Base-by-base conservation (phyloP, 2,888 invertebrate genomes). In the Sicus ferrugineus region DNA sequence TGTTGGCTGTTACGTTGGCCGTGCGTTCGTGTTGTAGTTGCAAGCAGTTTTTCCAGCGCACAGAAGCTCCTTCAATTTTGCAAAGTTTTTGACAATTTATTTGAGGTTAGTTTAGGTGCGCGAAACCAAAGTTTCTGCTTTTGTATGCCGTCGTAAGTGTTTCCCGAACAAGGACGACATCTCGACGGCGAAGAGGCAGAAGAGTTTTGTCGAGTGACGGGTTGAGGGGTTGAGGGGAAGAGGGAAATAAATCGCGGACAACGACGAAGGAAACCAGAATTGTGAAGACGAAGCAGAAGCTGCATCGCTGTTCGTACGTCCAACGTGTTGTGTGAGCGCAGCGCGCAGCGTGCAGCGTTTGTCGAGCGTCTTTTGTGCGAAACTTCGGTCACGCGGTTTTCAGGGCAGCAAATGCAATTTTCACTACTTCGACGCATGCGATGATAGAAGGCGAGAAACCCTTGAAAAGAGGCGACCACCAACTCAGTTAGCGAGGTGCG, bases 31-130 rank as follows among this genome's bases (percentile, higher is more conserved):
- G 19, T 21, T 14, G 3, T 28, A 26, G 26, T 28, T 23, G 14
- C 50, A 2, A 21, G 19, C 19, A 42, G 30, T 56, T 34, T 26
- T 21, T 31, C 14, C 19, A 30, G 30, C 42, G 16, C 46, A 59
- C 42, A 67, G 59, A 67, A 58, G 46, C 50, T 68, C 34, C 16
- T 59, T 59, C 59, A 59, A 59, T 59, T 54, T 52, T 52, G 66
- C 4, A 30, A 67, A 67, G 67, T 70, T 72, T 67, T 77, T 75
- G 38, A 74, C 78, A 79, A 79, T 79, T 79, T 79, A 79, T 79
- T 79, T 79, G 79, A 77, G 79, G 79, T 79, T 79, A 77, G 78
- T 76, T 79, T 77, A 46, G 58, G 58, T 46, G 67, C n/a, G 23
- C 52, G 65, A 46, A 46, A 46, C 30, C 26, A 23, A 59, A 67